These are phyloP conservation scores for Lasioglossum lativentre DNA, from an alignment of 2,888 invertebrate genomes.

Conservation along the genomic window DNA sequence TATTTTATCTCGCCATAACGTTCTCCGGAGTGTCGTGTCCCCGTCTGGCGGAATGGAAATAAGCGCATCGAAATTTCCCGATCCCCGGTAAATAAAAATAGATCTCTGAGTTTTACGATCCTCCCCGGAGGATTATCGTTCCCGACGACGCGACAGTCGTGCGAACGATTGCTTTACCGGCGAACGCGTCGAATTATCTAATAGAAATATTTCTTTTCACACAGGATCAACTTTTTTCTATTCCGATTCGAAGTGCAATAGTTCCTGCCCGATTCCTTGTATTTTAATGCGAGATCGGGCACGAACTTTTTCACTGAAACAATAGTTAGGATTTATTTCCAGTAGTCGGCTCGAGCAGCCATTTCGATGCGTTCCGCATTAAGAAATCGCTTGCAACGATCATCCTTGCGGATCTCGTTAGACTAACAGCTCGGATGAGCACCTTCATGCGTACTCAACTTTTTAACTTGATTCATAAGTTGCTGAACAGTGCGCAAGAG, in stretches of 20 bases:
- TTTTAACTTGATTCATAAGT: too few species aligned
- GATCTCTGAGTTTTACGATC: slow-evolving; percentile 15
- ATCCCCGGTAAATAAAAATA: background rate
- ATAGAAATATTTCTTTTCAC: slow-evolving; percentile 1
- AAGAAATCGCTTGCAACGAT: background rate
- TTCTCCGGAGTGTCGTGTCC: background rate
- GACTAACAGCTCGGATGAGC: background rate
- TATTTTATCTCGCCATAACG: background rate
- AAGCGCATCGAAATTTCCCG: slow-evolving; percentile 1
- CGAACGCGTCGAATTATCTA: background rate
- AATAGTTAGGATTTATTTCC: too few species aligned
- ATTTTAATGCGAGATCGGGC: too few species aligned
- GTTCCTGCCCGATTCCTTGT: too few species aligned
- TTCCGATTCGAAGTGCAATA: background rate
- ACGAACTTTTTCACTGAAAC: too few species aligned
- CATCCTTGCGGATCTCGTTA: background rate
- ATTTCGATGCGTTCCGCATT: background rate
- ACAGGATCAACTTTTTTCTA: background rate
- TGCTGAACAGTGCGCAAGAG: too few species aligned
- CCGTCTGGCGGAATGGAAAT: background rate
- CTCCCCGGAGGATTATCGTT: background rate
- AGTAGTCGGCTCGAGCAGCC: background rate
- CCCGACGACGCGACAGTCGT: slow-evolving; percentile 3
- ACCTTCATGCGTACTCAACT: too few species aligned
- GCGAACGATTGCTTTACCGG: slow-evolving; percentile 2